A percentile compares a stretch with the other conserved stretches of the same genome.
Conservation (phyloP, 2,113 vertebrate species). For the Myanophis thanlyinensis region DNA sequence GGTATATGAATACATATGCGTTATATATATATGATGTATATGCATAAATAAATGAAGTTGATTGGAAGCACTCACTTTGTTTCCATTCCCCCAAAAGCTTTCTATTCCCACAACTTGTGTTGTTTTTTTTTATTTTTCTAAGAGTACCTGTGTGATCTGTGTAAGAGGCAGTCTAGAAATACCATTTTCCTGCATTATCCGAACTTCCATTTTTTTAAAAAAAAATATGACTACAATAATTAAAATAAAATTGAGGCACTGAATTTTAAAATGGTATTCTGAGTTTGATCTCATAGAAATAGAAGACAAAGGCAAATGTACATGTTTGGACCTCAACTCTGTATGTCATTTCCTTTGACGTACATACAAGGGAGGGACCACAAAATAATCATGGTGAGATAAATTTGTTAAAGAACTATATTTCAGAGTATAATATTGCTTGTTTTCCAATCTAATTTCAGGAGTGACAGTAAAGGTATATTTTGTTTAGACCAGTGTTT, state of each 20-base stretch:
- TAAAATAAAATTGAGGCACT: neutral
- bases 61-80: neutral
- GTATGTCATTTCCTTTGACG: neutral
- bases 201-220: neutral
- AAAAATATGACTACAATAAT: neutral
- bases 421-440: neutral
- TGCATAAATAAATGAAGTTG: neutral
- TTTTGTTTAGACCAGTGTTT: neutral
- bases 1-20: neutral
- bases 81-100: neutral
- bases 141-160: neutral
- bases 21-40: neutral
- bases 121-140: neutral
- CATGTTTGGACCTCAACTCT: neutral
- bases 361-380: neutral
- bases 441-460: slow-evolving; percentile 29
- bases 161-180: neutral
- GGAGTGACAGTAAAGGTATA: neutral
- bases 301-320: neutral
- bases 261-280: neutral
- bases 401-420: neutral
- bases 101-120: neutral
- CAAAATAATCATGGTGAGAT: neutral
- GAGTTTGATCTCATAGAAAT: neutral
- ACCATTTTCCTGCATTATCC: neutral